Base-by-base conservation (phyloP, 2,888 invertebrate genomes). In the Enoplolaimus lenunculus region DNA sequence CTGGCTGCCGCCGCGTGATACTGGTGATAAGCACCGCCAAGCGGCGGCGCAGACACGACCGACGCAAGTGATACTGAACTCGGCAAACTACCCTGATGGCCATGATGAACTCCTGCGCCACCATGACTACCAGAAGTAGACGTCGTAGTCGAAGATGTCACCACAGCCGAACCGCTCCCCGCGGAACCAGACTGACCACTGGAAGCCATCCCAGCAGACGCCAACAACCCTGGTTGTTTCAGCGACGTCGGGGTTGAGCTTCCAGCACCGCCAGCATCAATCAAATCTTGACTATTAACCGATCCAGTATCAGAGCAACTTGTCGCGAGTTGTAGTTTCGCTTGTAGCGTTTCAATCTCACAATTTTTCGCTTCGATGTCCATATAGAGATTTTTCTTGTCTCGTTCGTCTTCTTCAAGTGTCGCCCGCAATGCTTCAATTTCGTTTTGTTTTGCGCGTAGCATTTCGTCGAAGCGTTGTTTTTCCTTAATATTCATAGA, bases 331-430 rank as follows among this genome's bases (percentile, higher is more conserved):
- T 76, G 70, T 33, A 81, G 72, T 81, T 91, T 91, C 81, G 90
- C 88, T 71, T 81, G 80, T 34, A 81, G 28, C n/a, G 66, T 0
- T 83, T 95, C 94, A 74, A 95, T 91, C 84, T 95, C 94, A 0
- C 89, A 91, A 80, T 95, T 94, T 82, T 94, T 95, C 79, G 91
- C 90, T 83, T 94, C 94, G 73, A 93, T 86, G 84, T 97, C 95
- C 93, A 94, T 94, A 82, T 91, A 90, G 72, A 93, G 86, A 73
- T 89, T 87, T 76, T 89, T 85, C 76, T 87, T 87, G 13, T 35
- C 72, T 71, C 80, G 80, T n/a, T 75, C 76, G 74, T 83, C 82
- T 74, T 83, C 90, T 73, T 87, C 87, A 67, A 91, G 85, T 81
- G 89, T 88, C 73, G 90, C 88, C 85, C 93, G 87, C 71, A 87